Evolutionary conservation across 2,888 invertebrate genomes (phyloP), one percentile per base, ranked within the genome.

Genomic region (Xestia c-nigrum): DNA sequence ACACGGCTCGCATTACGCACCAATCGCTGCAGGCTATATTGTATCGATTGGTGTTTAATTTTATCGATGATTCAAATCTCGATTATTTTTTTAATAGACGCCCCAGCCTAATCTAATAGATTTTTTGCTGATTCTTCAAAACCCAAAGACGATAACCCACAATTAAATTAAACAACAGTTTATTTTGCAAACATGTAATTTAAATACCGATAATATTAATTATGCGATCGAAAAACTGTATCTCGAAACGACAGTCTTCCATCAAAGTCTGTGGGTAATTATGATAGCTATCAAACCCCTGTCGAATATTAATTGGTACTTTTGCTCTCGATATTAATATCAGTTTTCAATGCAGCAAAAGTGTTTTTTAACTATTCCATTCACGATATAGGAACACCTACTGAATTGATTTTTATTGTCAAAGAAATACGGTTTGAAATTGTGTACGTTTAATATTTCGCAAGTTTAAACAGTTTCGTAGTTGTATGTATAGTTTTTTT

Each of bases 401-500:
- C 21, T 59, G 16, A 76, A 72, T 55, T 38, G 24, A 73, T 40
- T 78, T 76, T 87, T 81, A 87, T 72, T 24, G 10, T n/a, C 19
- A 69, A 65, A n/a, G 24, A 19, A 47, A 74, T 86, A 88, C 83
- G 80, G 88, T 76, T 84, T 57, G 84, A 76, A 82, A 83, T 90
- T 65, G 78, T 57, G 57, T 74, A 77, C 40, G 43, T 66, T 43
- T 74, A 70, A 76, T 80, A 85, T 74, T 65, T 67, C 43, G 52
- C 70, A 71, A 67, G 31, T 81, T 84, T 59, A 71, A 73, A 52
- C 66, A 86, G 84, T 85, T 89, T 87, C 77, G 83, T 75, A 86
- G 78, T 85, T 85, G 77, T 83, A 74, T 84, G 78, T 80, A 46
- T 81, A 67, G 85, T 88, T 91, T 91, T 43, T 91, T 89, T 88